Base-by-base conservation (phyloP, 2,797 vertebrate genomes). In the Kryptolebias ocellatus region DNA sequence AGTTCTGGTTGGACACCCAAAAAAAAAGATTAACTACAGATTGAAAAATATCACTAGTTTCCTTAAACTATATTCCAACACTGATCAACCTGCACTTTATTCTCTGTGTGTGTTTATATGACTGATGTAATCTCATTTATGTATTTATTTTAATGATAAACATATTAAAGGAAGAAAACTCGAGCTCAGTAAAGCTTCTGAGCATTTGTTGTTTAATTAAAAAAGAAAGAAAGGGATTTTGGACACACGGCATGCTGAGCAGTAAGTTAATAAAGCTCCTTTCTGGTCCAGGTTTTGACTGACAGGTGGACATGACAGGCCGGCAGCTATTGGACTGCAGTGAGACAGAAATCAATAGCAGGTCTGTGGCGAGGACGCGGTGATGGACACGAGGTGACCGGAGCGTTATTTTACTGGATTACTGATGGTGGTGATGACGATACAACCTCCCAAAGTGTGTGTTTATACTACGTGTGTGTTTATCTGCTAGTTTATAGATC, bases 301-400 rank as follows among this genome's bases (percentile, higher is more conserved):
- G 91, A 88, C 79, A 56, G 86, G 75, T 17, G 61, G 85, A 91
- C 90, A 89, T 88, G 92, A 89, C 91, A 90, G 88, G 69, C 80
- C 76, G 81, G 83, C 85, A 85, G 89, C 80, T 18, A 50, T 70
- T 24, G 72, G 88, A 78, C 85, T 69, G 66, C 74, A 71, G 78
- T 76, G 70, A 62, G 80, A 84, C 89, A 86, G 72, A 78, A 91
- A 93, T 94, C 91, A 84, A 93, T 92, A 87, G 66, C 64, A 61
- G 88, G 83, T 79, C 81, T 60, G 66, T 54, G 69, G 69, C 72
- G 70, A 68, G 28, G 62, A 79, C 62, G 54, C 61, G 1, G 51
- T 57, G 66, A 52, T 73, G 60, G 84, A 69, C 81, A 82, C 51
- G 74, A 85, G 80, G 80, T 55, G 81, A 87, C 85, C 60, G 65